phyloP scores from a whole-genome alignment of 2,888 invertebrate species.

The Pollenia angustigena region DNA sequence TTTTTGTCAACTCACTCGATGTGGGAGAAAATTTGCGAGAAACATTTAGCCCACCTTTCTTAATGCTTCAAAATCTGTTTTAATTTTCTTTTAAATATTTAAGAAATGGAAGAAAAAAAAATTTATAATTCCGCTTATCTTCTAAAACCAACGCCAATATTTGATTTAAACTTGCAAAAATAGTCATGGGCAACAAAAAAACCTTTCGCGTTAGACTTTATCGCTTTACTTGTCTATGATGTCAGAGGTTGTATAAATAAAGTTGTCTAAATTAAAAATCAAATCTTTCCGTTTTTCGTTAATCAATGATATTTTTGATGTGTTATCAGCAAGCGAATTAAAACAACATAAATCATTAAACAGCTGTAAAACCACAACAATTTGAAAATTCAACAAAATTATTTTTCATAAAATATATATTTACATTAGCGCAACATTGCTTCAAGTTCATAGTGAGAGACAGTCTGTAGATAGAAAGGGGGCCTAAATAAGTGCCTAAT shows the following conservation, averaged over 20 bases:
- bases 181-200: background rate
- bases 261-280: background rate
- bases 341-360: slow-evolving; percentile 35
- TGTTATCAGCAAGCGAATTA: slow-evolving; percentile 1
- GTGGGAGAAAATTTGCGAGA: background rate
- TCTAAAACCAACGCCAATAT: background rate
- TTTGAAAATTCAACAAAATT: background rate
- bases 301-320: background rate
- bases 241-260: slow-evolving; percentile 24
- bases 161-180: background rate
- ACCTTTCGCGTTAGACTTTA: slow-evolving; percentile 2
- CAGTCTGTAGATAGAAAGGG: background rate
- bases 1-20: slow-evolving; percentile 44
- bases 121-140: slow-evolving; percentile 16
- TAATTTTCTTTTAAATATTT: background rate
- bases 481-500: background rate
- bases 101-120: background rate
- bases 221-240: slow-evolving; percentile 39
- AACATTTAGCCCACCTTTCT: slow-evolving; percentile 20
- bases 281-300: background rate
- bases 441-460: slow-evolving; percentile 52
- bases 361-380: slow-evolving; percentile 6
- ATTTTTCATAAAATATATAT: slow-evolving; percentile 18
- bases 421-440: slow-evolving; percentile 34
- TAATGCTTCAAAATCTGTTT: slow-evolving; percentile 6